These are phyloP conservation scores for Sycophila sp. DNA, from an alignment of 1,140 invertebrate species.

Conservation along the genomic window DNA sequence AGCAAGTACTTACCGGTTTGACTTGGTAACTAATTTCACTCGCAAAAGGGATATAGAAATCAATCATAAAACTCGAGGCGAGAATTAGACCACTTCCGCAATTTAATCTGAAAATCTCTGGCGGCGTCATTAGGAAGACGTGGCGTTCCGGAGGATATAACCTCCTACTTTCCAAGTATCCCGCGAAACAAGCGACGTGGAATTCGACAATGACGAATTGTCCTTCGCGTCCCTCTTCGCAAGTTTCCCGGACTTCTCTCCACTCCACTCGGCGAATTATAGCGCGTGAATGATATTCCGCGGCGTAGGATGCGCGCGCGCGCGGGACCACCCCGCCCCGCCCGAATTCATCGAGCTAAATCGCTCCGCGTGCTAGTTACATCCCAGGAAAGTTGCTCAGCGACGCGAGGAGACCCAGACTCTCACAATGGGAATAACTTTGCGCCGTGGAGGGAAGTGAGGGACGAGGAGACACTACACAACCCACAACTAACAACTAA, in stretches of 20 bases:
- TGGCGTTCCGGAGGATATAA: no score
- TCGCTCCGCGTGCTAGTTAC: conserved; percentile 13
- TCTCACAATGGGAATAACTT: conserved; percentile 57
- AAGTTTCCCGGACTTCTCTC: not conserved
- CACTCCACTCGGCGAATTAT: conserved; percentile 5
- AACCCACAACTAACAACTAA: conserved; percentile 60
- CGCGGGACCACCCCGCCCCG: not conserved
- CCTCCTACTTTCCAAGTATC: no score
- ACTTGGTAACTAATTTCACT: no score
- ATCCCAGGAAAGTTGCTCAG: conserved; percentile 9
- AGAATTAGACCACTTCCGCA: no score
- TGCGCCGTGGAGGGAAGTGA: conserved; percentile 30
- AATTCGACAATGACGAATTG: conserved; percentile 32
- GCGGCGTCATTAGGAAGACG: no score
- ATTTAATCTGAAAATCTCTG: no score
- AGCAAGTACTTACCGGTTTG: no score
- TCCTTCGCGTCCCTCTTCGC: not conserved
- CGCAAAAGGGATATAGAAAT: no score
- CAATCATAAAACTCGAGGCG: no score
- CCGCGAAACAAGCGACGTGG: not conserved
- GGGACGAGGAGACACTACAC: conserved; percentile 30
- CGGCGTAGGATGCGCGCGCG: no score
- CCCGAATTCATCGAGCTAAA: conserved; percentile 23
- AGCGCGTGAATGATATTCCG: conserved; percentile 1
- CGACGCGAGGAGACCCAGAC: conserved; percentile 4